A percentile compares a stretch with the other conserved stretches of the same genome.
These are phyloP conservation scores for Drosophila athabasca DNA, from an alignment of 1,140 invertebrate species.

Conservation along the genomic window DNA sequence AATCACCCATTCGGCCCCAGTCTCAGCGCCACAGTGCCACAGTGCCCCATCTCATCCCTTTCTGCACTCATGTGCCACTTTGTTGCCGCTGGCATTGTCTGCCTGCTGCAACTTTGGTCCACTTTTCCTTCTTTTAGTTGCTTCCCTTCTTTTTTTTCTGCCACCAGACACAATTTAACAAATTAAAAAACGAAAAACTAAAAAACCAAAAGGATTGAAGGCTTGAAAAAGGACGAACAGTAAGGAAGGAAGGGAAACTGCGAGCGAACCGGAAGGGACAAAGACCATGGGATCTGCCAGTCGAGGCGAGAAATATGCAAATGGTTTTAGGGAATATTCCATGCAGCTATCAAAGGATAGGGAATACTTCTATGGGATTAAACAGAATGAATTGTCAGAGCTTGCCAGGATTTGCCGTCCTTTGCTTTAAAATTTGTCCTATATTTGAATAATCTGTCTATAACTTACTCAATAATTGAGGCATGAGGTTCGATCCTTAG, in stretches of 20 bases:
- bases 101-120: conserved; percentile 20
- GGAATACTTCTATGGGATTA: too few species aligned
- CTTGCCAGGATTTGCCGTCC: too few species aligned
- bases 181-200: conserved; percentile 62
- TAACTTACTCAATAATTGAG: conserved; percentile 24
- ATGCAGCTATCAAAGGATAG: conserved; percentile 11
- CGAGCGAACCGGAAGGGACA: conserved; percentile 58
- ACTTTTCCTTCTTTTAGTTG: neutral
- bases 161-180: conserved; percentile 72
- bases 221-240: conserved; percentile 6
- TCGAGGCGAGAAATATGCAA: conserved; percentile 55
- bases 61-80: conserved; percentile 6
- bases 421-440: too few species aligned
- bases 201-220: conserved; percentile 42
- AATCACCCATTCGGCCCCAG: conserved; percentile 26
- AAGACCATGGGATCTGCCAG: conserved; percentile 53
- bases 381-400: too few species aligned
- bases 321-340: conserved; percentile 31
- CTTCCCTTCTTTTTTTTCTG: neutral
- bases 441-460: neutral
- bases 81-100: conserved; percentile 33
- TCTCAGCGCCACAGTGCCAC: neutral
- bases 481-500: neutral
- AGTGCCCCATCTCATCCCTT: neutral
- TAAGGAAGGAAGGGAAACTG: conserved; percentile 26